phyloP scores from a whole-genome alignment of 2,888 invertebrate species.

The Oxyscelio sp. region DNA sequence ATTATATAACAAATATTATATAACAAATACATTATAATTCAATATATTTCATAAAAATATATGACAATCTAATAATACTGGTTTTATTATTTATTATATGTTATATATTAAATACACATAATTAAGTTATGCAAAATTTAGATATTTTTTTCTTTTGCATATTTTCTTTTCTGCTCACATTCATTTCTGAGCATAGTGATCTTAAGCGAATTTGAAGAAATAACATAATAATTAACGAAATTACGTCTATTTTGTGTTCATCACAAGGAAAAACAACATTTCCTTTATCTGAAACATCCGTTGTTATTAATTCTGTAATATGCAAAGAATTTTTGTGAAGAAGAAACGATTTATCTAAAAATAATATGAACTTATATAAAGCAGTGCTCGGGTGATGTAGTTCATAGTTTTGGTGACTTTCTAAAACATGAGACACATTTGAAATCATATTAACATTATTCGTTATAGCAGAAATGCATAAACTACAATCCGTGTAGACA shows the following conservation, averaged over 20 bases:
- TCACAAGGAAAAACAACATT: conserved; percentile 2
- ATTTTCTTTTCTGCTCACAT: no score
- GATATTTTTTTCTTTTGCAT: no score
- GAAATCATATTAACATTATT: not conserved
- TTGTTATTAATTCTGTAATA: not conserved
- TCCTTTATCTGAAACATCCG: not conserved
- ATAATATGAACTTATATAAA: conserved; percentile 3
- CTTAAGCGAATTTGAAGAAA: conserved; percentile 5
- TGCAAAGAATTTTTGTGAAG: not conserved
- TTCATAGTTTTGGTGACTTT: not conserved
- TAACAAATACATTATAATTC: no score
- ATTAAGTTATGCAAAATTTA: no score
- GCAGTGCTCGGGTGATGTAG: not conserved
- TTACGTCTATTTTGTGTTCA: not conserved
- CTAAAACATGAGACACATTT: not conserved
- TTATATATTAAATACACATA: no score
- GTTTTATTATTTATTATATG: no score
- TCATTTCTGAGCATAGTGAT: not conserved
- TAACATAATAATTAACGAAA: not conserved
- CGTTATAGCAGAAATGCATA: conserved; percentile 6
- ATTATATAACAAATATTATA: no score
- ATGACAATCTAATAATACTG: no score
- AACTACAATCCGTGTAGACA: conserved; percentile 1
- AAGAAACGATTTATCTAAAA: not conserved
- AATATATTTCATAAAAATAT: no score